Conservation (phyloP, 2,888 invertebrate genomes). For the Nymphalis urticae region DNA sequence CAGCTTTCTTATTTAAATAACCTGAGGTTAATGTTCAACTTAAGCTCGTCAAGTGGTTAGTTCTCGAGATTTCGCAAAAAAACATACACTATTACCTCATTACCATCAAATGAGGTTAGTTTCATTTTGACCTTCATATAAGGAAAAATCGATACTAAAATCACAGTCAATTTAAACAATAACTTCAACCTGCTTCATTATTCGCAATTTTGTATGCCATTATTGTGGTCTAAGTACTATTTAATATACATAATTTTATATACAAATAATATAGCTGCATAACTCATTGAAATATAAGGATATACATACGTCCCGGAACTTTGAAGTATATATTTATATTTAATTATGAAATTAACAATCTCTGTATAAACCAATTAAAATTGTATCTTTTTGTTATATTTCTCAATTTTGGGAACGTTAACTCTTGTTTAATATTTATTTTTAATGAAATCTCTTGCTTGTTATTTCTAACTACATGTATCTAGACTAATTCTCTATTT, state of each 20-base stretch:
- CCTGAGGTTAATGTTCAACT: constrained; percentile 10
- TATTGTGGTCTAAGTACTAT: constrained; percentile 19
- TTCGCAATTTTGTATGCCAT: constrained; percentile 19
- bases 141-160: constrained; percentile 29
- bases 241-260: constrained; percentile 12
- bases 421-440: not conserved
- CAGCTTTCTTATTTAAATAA: constrained; percentile 24
- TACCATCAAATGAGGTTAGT: constrained; percentile 24
- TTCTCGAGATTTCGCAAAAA: constrained; percentile 16
- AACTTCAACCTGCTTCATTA: constrained; percentile 27
- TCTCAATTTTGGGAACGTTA: too few species aligned
- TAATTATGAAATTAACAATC: not conserved
- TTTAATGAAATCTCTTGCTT: not conserved
- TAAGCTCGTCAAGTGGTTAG: constrained; percentile 9
- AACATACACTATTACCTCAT: constrained; percentile 14
- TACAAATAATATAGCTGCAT: constrained; percentile 15
- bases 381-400: too few species aligned
- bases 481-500: constrained; percentile 4
- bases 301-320: constrained; percentile 18
- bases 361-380: too few species aligned
- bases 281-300: not conserved
- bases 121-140: constrained; percentile 26
- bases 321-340: not conserved
- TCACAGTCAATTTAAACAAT: constrained; percentile 29
- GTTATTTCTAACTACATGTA: not conserved